Evolutionary conservation across 2,888 invertebrate species (phyloP).

Genomic region (Tachina lurida): DNA sequence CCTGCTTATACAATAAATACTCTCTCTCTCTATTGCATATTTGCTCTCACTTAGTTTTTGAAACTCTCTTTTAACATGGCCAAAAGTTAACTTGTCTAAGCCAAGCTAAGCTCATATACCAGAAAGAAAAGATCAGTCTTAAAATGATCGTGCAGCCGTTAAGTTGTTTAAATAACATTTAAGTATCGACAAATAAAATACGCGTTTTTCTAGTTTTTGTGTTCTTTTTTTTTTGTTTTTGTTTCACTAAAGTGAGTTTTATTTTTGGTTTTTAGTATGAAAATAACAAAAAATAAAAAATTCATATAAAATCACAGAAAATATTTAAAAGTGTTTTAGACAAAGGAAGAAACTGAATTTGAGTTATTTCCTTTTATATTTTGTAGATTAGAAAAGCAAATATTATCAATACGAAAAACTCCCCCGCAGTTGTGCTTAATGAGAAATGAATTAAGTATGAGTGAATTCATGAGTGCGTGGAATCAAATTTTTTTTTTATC

Average conservation of each 20-base stretch:
- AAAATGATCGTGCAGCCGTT: constrained; percentile 52
- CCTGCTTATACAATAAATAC: constrained; percentile 15
- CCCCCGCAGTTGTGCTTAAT: constrained; percentile 57
- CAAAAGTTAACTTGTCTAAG: constrained; percentile 41
- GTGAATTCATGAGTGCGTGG: constrained; percentile 60
- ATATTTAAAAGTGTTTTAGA: constrained; percentile 21
- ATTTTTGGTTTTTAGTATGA: constrained; percentile 34
- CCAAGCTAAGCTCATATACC: constrained; percentile 15
- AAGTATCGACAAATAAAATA: constrained; percentile 46
- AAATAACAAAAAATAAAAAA: not conserved
- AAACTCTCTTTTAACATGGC: constrained; percentile 57
- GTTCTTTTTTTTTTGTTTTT: constrained; percentile 33
- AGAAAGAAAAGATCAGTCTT: constrained; percentile 57
- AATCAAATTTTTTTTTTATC: constrained; percentile 32
- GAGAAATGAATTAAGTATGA: constrained; percentile 32
- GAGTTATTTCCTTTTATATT: constrained; percentile 1
- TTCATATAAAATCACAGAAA: constrained; percentile 9
- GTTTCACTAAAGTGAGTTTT: constrained; percentile 60
- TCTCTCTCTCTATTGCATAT: constrained; percentile 11
- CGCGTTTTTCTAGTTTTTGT: constrained; percentile 68
- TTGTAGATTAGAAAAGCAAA: constrained; percentile 4
- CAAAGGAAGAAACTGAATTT: constrained; percentile 44
- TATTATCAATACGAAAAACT: constrained; percentile 28
- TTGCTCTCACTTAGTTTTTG: constrained; percentile 16
- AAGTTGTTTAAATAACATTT: constrained; percentile 41